phyloP scores from a whole-genome alignment of 1,140 invertebrate species.

The Achroia grisella region DNA sequence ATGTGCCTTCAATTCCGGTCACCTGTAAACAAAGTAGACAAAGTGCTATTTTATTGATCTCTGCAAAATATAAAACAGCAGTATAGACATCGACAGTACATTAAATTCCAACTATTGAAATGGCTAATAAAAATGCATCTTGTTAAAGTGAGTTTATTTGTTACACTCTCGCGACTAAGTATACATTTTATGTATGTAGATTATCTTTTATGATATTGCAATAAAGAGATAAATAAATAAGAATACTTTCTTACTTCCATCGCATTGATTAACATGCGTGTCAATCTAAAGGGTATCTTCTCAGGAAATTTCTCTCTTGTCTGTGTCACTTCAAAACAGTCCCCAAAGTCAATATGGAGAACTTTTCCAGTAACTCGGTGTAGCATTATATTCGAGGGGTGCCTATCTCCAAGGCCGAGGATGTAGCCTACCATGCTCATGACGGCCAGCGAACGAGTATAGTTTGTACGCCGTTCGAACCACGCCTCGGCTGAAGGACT shows the following conservation, averaged over 20 bases:
- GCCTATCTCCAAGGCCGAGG: constrained; percentile 86
- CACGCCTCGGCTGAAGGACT: constrained; percentile 98
- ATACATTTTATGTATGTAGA: no score
- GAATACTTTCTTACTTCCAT: constrained; percentile 85
- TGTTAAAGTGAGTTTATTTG: no score
- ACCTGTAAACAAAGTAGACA: constrained; percentile 51
- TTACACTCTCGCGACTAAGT: no score
- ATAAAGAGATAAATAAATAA: no score
- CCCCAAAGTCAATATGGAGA: constrained; percentile 99
- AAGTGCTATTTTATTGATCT: no score
- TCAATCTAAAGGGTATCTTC: constrained; percentile 98
- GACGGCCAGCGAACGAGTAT: constrained; percentile 96
- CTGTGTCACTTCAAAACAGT: constrained; percentile 99
- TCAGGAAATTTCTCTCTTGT: constrained; percentile 99
- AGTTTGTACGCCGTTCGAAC: constrained; percentile 99
- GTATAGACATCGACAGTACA: no score
- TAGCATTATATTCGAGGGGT: constrained; percentile 99
- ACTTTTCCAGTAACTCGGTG: constrained; percentile 98
- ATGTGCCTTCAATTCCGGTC: constrained; percentile 86
- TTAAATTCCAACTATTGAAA: no score
- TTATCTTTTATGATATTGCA: no score
- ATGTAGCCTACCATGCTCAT: constrained; percentile 99
- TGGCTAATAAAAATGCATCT: no score
- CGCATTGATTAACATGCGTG: constrained; percentile 98
- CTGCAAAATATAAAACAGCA: no score